A percentile compares a stretch with the other conserved stretches of the same genome.
These are phyloP conservation scores for Chelonus formosanus DNA, from an alignment of 2,888 invertebrate species.

Conservation along the genomic window DNA sequence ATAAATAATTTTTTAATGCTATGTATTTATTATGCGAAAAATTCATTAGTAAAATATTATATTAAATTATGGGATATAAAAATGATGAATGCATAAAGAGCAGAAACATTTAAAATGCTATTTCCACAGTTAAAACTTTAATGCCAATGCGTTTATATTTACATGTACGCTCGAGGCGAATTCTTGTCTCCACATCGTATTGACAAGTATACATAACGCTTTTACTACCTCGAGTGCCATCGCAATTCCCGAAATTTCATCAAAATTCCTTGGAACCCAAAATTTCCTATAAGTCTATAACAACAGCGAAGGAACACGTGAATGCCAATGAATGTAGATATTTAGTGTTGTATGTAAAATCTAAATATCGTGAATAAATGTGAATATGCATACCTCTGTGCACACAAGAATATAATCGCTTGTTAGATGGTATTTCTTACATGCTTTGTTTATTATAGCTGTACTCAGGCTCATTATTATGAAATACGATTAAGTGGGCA, in stretches of 20 bases:
- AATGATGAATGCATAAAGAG: no score
- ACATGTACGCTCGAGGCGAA: constrained; percentile 16
- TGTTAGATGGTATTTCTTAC: constrained; percentile 58
- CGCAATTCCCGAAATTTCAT: constrained; percentile 65
- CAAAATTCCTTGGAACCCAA: constrained; percentile 61
- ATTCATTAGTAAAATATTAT: no score
- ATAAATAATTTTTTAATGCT: no score
- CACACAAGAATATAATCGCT: constrained; percentile 31
- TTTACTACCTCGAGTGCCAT: constrained; percentile 12
- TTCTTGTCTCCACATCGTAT: constrained; percentile 27
- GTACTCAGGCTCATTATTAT: constrained; percentile 54
- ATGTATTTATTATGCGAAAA: no score
- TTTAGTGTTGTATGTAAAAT: constrained; percentile 16
- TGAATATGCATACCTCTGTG: constrained; percentile 18
- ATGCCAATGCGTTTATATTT: neutral
- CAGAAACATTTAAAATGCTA: no score
- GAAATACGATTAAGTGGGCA: constrained; percentile 58
- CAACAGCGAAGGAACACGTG: constrained; percentile 6
- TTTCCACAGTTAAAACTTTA: no score
- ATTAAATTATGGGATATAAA: no score
- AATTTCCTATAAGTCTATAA: constrained; percentile 52
- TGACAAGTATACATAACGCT: constrained; percentile 19
- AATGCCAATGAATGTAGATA: constrained; percentile 13
- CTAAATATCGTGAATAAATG: constrained; percentile 36
- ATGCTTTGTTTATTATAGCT: constrained; percentile 56